Evolutionary conservation across 2,113 vertebrate genomes (phyloP).

Genomic region (Patagioenas fasciata): DNA sequence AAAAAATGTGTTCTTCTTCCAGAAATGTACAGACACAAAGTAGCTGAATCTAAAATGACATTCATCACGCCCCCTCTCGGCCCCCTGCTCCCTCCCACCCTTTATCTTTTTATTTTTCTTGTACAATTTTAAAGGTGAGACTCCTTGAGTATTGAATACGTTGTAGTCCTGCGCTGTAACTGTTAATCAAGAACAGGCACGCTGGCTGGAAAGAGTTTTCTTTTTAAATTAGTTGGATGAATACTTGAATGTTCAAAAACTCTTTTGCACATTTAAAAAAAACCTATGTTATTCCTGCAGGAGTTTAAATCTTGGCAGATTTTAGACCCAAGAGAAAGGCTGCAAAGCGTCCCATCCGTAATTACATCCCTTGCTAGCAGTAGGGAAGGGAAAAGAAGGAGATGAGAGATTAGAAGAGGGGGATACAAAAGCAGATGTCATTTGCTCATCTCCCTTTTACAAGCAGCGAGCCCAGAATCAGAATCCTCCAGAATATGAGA

Average conservation of each 20-base stretch:
- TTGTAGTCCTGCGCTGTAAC: neutral
- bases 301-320: neutral
- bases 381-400: neutral
- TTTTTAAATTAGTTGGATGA: neutral
- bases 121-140: neutral
- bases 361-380: neutral
- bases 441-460: neutral
- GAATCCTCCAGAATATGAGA: neutral
- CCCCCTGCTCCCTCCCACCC: conserved; percentile 14
- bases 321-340: neutral
- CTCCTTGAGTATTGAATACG: neutral
- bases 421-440: neutral
- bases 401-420: neutral
- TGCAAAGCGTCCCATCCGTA: neutral
- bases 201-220: neutral
- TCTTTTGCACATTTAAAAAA: neutral
- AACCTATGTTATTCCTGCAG: neutral
- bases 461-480: neutral
- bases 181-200: neutral
- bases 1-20: neutral
- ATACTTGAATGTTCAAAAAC: neutral
- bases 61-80: neutral
- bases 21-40: neutral
- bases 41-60: neutral
- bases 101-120: neutral